These are phyloP conservation scores for Gallinago undulata DNA, from an alignment of 2,113 vertebrate genomes.

Conservation along the genomic window DNA sequence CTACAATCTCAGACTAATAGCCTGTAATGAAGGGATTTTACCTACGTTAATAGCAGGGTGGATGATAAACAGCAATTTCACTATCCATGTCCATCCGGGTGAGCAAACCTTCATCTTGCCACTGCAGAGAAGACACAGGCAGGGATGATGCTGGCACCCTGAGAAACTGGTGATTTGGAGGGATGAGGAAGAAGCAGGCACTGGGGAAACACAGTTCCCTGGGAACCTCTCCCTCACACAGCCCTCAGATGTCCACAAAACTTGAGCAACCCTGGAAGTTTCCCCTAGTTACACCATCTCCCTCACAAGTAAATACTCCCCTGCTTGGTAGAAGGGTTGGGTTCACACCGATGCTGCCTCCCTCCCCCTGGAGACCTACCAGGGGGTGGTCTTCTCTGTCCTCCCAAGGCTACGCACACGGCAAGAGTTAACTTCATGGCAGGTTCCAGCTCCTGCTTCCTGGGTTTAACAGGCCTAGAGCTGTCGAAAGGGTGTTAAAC, in stretches of 20 bases:
- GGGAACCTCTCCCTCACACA: background rate
- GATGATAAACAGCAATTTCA: conserved; percentile 21
- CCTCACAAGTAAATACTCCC: background rate
- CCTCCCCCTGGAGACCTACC: background rate
- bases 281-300: background rate
- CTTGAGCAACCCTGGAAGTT: background rate
- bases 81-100: background rate
- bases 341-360: background rate
- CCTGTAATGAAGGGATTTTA: conserved; percentile 40
- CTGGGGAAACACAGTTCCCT: rapidly evolving
- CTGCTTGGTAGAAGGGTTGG: background rate
- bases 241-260: background rate
- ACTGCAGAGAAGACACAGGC: background rate
- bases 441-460: background rate
- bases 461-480: conserved; percentile 34
- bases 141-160: background rate
- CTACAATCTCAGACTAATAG: conserved; percentile 34
- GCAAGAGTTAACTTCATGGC: conserved; percentile 26
- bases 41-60: background rate
- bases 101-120: background rate
- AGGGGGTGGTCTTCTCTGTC: background rate
- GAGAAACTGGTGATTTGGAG: background rate
- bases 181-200: background rate
- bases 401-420: rapidly evolving
- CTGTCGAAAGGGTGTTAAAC: conserved; percentile 58